A percentile compares a stretch with the other conserved stretches of the same genome.
Conservation (phyloP, 2,113 vertebrate genomes). For the Poeciliopsis turrubarensis region DNA sequence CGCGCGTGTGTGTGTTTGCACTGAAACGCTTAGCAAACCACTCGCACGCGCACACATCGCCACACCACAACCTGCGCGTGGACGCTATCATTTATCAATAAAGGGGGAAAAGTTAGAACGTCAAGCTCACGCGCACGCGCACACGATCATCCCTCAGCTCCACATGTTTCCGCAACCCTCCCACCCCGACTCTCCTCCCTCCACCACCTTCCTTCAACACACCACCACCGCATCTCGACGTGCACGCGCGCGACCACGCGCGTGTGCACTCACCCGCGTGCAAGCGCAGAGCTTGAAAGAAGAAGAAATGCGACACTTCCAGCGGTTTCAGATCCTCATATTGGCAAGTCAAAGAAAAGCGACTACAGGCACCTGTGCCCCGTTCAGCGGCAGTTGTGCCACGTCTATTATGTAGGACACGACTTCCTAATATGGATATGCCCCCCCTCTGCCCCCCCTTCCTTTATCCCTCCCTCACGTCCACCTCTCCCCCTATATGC, state of each 20-base stretch:
- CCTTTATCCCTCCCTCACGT: conserved; percentile 20
- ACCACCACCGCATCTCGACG: conserved; percentile 39
- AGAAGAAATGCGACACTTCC: conserved; percentile 40
- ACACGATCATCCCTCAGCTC: background rate
- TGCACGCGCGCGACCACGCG: conserved; percentile 36
- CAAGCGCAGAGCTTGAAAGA: conserved; percentile 40
- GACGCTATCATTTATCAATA: background rate
- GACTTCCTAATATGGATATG: conserved; percentile 79
- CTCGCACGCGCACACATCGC: background rate
- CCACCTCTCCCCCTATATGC: conserved; percentile 46
- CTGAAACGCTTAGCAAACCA: background rate
- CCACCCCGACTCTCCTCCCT: background rate
- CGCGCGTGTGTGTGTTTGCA: no score
- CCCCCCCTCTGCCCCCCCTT: conserved; percentile 6
- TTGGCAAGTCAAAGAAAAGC: background rate
- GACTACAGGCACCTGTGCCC: conserved; percentile 60
- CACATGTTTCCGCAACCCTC: background rate
- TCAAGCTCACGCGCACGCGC: background rate
- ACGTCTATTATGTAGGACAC: conserved; percentile 67
- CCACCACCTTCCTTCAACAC: conserved; percentile 18
- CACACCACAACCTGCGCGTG: background rate
- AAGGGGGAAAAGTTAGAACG: background rate
- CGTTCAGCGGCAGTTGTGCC: conserved; percentile 60
- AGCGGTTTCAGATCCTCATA: conserved; percentile 60
- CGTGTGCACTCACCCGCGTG: conserved; percentile 9